phyloP scores from a whole-genome alignment of 2,797 vertebrate genomes.

The Moxostoma hubbsi region DNA sequence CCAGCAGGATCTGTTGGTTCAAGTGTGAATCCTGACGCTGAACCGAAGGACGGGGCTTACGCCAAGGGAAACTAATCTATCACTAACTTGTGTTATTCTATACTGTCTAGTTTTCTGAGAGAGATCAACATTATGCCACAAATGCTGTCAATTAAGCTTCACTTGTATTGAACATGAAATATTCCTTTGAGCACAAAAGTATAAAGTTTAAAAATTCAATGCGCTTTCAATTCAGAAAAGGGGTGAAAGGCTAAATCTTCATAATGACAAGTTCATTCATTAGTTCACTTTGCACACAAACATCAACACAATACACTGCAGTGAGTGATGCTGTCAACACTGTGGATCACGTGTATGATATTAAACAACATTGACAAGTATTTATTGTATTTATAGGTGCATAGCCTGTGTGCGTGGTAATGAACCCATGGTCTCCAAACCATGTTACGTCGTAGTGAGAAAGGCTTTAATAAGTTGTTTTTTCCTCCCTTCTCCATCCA shows the following conservation, averaged over 20 bases:
- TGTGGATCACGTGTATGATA: slow-evolving; percentile 15
- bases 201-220: too few species aligned
- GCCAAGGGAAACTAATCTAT: too few species aligned
- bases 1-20: too few species aligned
- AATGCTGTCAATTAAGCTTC: too few species aligned
- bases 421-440: slow-evolving; percentile 44
- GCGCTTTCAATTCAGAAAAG: background rate
- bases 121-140: too few species aligned
- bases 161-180: too few species aligned
- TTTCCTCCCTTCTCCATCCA: slow-evolving; percentile 60
- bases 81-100: too few species aligned
- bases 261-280: background rate
- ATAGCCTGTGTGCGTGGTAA: slow-evolving; percentile 18
- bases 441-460: slow-evolving; percentile 48
- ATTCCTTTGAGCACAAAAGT: too few species aligned
- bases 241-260: background rate
- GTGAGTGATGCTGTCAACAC: background rate
- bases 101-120: too few species aligned
- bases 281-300: background rate
- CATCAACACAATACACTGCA: slow-evolving; percentile 5
- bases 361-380: slow-evolving; percentile 29
- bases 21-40: too few species aligned
- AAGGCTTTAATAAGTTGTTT: slow-evolving; percentile 51
- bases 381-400: slow-evolving; percentile 53
- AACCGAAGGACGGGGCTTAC: too few species aligned